Evolutionary conservation across 2,113 vertebrate genomes (phyloP).

Genomic region (Columba janthina): DNA sequence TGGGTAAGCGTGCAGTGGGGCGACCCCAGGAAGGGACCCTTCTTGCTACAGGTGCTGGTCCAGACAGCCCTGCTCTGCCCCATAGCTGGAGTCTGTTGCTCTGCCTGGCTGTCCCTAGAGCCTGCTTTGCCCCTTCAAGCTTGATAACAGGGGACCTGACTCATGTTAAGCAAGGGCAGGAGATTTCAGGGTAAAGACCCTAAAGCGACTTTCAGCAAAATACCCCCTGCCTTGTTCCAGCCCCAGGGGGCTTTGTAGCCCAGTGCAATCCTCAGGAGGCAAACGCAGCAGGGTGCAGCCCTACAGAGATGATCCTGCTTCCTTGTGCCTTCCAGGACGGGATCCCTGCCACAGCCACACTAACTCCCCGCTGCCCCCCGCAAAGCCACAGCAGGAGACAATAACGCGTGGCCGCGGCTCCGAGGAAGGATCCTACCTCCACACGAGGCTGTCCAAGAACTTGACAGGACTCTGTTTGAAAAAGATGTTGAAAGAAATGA

Average conservation of each 20-base stretch:
- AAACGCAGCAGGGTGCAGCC: neutral
- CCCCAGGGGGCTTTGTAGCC: neutral
- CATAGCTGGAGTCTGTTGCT: neutral
- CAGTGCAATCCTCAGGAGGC: neutral
- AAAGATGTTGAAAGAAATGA: constrained; percentile 83
- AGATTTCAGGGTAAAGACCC: neutral
- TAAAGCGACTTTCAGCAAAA: neutral
- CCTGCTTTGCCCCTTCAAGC: neutral
- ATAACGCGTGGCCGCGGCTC: neutral
- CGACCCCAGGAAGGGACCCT: neutral
- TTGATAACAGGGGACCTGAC: neutral
- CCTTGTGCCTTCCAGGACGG: neutral
- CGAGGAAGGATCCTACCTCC: constrained; percentile 55
- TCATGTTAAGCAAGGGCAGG: neutral
- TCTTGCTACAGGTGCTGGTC: neutral
- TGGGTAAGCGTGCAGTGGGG: neutral
- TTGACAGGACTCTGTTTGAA: constrained; percentile 74
- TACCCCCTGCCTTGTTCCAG: neutral
- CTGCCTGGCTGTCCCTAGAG: neutral
- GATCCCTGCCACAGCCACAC: neutral
- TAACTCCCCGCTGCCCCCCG: neutral
- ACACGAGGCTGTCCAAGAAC: constrained; percentile 66
- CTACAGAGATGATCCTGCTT: neutral
- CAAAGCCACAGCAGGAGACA: constrained; percentile 2
- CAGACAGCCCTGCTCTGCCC: neutral